A percentile compares a stretch with the other conserved stretches of the same genome.
These are phyloP conservation scores for Menidia beryllina DNA, from an alignment of 2,113 vertebrate genomes.

Conservation along the genomic window DNA sequence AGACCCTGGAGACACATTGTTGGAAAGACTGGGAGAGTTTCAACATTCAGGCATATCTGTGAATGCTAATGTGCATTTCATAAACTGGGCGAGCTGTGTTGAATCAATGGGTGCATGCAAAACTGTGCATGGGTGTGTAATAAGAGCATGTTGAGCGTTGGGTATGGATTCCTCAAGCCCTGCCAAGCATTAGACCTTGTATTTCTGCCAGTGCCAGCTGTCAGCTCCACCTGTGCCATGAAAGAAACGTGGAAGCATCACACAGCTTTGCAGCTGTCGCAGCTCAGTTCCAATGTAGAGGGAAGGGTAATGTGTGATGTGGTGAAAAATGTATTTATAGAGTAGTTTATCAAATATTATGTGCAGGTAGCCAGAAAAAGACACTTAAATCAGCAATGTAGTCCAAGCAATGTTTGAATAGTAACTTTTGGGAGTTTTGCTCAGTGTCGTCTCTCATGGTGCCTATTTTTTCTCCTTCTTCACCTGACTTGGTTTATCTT, in stretches of 20 bases:
- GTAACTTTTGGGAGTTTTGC: not conserved
- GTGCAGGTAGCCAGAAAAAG: not conserved
- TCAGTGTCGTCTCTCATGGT: not conserved
- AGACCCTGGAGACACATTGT: constrained; percentile 9
- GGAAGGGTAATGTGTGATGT: constrained; percentile 24
- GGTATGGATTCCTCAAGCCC: constrained; percentile 42
- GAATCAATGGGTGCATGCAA: constrained; percentile 19
- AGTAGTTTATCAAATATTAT: not conserved
- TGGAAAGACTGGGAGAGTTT: not conserved
- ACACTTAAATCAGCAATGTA: not conserved
- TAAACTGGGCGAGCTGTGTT: not conserved
- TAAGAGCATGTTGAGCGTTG: constrained; percentile 48
- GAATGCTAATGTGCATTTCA: constrained; percentile 11
- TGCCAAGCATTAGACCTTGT: constrained; percentile 69
- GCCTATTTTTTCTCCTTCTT: constrained; percentile 18
- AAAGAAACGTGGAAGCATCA: constrained; percentile 43
- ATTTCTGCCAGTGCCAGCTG: constrained; percentile 64
- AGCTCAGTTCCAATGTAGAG: constrained; percentile 21
- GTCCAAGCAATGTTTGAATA: not conserved
- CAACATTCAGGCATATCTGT: constrained; percentile 6
- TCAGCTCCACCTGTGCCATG: constrained; percentile 63
- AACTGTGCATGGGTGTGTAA: constrained; percentile 36
- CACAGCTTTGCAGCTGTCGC: constrained; percentile 54
- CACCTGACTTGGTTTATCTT: constrained; percentile 20
- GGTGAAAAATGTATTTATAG: not conserved